Evolutionary conservation across 2,113 vertebrate genomes (phyloP).

Genomic region (Scomber japonicus): DNA sequence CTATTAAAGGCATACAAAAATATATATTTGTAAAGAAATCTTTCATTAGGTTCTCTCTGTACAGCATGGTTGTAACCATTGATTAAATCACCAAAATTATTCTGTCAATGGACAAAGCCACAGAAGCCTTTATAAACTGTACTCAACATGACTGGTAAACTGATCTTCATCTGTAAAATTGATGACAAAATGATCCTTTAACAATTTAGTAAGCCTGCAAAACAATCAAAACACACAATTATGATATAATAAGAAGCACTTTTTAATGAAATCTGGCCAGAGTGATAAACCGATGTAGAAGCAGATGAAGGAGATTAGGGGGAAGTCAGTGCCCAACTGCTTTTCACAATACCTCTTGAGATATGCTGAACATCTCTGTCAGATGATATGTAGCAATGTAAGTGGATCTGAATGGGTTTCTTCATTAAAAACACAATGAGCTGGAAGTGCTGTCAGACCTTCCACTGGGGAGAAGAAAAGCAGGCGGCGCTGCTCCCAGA

Average conservation of each 20-base stretch:
- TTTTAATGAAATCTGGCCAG: background rate
- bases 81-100: no score
- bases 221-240: background rate
- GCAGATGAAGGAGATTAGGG: background rate
- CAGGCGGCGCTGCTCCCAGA: background rate
- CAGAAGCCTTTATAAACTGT: no score
- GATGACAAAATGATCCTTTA: no score
- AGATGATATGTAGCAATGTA: background rate
- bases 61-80: no score
- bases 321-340: background rate
- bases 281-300: background rate
- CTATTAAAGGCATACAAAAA: no score
- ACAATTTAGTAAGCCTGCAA: no score
- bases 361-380: background rate
- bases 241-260: background rate
- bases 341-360: background rate
- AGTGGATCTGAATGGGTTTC: background rate
- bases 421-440: conserved; percentile 18
- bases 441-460: conserved; percentile 1
- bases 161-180: no score
- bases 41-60: no score
- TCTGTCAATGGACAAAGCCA: no score
- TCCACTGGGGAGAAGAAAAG: conserved; percentile 19
- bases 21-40: no score
- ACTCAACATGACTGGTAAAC: no score